These are phyloP conservation scores for Chlamydotis undulata DNA, from an alignment of 2,113 vertebrate genomes.

Conservation along the genomic window DNA sequence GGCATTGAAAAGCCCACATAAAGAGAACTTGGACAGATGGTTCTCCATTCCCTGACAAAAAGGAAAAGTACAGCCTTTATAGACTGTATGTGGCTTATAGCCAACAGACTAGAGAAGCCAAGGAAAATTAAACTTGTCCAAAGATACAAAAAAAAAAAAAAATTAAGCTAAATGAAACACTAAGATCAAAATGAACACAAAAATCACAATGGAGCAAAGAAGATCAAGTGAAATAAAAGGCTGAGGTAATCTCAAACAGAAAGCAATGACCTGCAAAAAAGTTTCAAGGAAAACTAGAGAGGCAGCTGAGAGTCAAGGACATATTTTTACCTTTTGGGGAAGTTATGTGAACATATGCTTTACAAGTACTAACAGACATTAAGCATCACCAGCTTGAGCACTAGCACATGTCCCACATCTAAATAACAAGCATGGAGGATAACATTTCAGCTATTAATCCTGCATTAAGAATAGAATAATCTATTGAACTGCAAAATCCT, in stretches of 20 bases:
- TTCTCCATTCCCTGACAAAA: not conserved
- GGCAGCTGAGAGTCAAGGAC: not conserved
- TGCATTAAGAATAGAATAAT: not conserved
- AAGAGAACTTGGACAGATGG: not conserved
- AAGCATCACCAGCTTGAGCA: not conserved
- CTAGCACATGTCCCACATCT: not conserved
- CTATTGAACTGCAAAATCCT: not conserved
- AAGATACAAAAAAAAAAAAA: not conserved
- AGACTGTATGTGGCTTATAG: not conserved
- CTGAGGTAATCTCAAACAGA: not conserved
- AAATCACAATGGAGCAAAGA: not conserved
- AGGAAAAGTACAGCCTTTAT: not conserved
- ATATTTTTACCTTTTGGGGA: not conserved
- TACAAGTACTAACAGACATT: not conserved
- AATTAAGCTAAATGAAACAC: not conserved
- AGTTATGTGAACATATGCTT: not conserved
- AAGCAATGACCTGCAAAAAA: not conserved
- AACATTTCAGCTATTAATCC: not conserved
- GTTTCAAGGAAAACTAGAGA: not conserved
- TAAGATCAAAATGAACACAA: not conserved
- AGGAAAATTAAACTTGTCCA: not conserved
- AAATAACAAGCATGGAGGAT: not conserved
- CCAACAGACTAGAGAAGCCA: not conserved
- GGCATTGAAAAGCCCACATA: not conserved
- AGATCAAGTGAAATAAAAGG: not conserved